Evolutionary conservation across 2,888 invertebrate genomes (phyloP), one percentile per base, ranked within the genome.

Genomic region (Calameuta idolon): DNA sequence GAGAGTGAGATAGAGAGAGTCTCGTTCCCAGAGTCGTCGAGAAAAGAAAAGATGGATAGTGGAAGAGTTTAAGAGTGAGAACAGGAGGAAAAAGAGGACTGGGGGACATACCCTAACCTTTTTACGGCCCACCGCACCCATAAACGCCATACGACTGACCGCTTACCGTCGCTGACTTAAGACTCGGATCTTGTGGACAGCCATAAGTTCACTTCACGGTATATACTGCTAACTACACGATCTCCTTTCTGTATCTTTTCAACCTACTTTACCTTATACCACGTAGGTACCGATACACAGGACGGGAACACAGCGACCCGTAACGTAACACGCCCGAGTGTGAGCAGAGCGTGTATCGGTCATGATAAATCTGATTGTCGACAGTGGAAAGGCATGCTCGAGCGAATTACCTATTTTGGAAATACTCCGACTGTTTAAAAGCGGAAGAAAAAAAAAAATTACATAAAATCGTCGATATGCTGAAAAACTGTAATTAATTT

Each of bases 71-170:
- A 40, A 40, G 40, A 40, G 40, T 40, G 40, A 40, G 40, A 40
- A 40, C 40, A 40, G 40, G 40, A 40, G 40, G 40, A 40, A 40
- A 40, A 40, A 69, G 69, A 69, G 69, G 69, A 69, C 69, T 33
- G 69, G 30, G 69, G 30, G 69, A 69, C 69, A 69, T 69, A 69
- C 69, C 69, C 74, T 76, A 71, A 34, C 69, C 74, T 76, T 71
- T 77, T 76, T 69, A 73, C 34, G 73, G 73, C 71, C 76, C 78
- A 75, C 78, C 78, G 78, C 78, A 37, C 76, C 78, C 78, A 78
- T 78, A 78, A 78, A 78, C 75, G 77, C 68, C 73, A 34, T 55
- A 55, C 40, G 69, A 69, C 31, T 74, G 74, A 55, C 30, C 37
- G 69, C 69, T 33, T 30, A 33, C 69, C 69, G 69, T 69, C 69